A percentile compares a stretch with the other conserved stretches of the same genome.
Conservation (phyloP, 2,113 vertebrate species). For the Eurystomus gularis region DNA sequence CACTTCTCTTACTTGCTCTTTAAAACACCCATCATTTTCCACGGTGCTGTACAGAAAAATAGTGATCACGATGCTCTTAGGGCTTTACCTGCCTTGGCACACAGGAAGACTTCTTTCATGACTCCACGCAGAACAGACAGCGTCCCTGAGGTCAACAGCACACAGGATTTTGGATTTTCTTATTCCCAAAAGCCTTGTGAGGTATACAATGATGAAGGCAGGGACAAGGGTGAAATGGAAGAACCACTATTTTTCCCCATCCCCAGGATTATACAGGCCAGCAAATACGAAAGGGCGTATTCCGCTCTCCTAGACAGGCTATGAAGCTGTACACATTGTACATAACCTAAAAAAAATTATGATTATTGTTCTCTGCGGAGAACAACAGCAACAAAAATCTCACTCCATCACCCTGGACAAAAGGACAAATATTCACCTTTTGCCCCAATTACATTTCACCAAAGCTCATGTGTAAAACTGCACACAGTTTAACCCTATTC, state of each 20-base stretch:
- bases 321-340: not conserved
- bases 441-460: not conserved
- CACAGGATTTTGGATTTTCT: not conserved
- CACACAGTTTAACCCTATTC: not conserved
- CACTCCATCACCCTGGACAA: not conserved
- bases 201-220: not conserved
- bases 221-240: not conserved
- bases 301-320: not conserved
- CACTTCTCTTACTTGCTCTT: not conserved
- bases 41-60: not conserved
- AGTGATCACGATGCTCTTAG: not conserved
- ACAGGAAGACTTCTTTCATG: not conserved
- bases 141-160: not conserved
- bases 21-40: not conserved
- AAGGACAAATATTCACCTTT: not conserved
- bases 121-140: not conserved
- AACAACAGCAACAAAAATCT: not conserved
- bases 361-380: not conserved
- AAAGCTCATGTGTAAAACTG: not conserved
- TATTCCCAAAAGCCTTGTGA: not conserved
- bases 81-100: not conserved
- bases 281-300: not conserved
- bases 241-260: not conserved
- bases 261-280: not conserved
- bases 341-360: not conserved